Evolutionary conservation across 1,140 invertebrate species (phyloP), one percentile per base, ranked within the genome.

Genomic region (Anastrepha ludens): DNA sequence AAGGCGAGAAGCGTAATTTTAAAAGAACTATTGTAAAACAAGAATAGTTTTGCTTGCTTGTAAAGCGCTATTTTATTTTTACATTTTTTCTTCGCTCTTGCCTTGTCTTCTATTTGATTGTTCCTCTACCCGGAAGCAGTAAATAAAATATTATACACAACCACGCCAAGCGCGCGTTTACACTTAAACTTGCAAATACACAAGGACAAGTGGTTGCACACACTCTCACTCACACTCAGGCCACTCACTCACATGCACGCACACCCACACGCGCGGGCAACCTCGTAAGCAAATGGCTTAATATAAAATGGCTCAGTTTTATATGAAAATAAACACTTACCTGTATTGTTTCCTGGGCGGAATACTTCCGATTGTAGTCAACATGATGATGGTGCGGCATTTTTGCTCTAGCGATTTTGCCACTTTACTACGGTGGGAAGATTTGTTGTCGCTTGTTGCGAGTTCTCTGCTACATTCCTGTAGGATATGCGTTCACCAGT

Each of bases 271-370:
- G 0, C 41, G 17, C 44, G 50, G 5, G 5, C 11, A 81, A 47
- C 13, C 5, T 15, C 44, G 17, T 15, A 58, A 81, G 44, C 74
- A 81, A 74, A 74, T 81, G 50, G 47, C 74, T 81, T 81, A 81
- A 81, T 81, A 81, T 74, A 50, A 55, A 55, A 55, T 50, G 74
- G 20, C 7, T 81, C 44, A 41, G 13, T 81, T 55, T 55, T 81
- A 81, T 81, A 81, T 81, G 50, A 55, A 81, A 87, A 87, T 9
- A 87, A 67, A 39, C 88, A 90, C 91, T 93, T 90, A 93, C 92
- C 92, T 93, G 92, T 90, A 93, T 93, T 88, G 92, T 93, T 93
- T 93, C 92, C 91, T 91, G 93, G 86, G 92, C 92, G 89, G 92
- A 92, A 90, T 93, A 93, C 89, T 93, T 93, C 89, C 92, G 92